Conservation (phyloP, 1,140 invertebrate genomes). For the Zaprionus kolodkinae region DNA sequence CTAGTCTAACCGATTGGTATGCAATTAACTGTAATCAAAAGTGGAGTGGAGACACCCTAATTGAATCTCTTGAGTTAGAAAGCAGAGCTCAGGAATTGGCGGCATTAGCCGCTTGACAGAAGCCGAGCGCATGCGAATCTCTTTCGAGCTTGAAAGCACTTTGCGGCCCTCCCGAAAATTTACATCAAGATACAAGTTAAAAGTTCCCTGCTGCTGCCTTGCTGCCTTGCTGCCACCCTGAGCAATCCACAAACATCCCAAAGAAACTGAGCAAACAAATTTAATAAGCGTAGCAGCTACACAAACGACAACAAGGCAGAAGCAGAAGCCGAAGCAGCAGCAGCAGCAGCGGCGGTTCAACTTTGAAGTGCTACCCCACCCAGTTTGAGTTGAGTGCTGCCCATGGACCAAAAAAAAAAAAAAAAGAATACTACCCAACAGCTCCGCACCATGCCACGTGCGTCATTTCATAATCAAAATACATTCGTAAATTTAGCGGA, state of each 20-base stretch:
- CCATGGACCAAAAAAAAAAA: constrained; percentile 4
- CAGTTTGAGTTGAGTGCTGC: constrained; percentile 16
- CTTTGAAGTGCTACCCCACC: constrained; percentile 40
- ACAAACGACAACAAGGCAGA: constrained; percentile 23
- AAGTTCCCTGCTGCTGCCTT: constrained; percentile 4
- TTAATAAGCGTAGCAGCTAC: constrained; percentile 48
- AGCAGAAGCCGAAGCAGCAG: constrained; percentile 16
- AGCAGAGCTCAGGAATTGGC: constrained; percentile 13
- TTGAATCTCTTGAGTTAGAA: constrained; percentile 14
- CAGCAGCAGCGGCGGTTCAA: constrained; percentile 21
- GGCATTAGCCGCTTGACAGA: constrained; percentile 4
- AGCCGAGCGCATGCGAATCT: constrained; percentile 1
- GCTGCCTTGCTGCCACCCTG: not conserved
- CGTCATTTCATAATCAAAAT: constrained; percentile 52
- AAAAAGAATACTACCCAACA: not conserved
- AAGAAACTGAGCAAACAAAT: constrained; percentile 49
- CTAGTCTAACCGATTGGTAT: constrained; percentile 18
- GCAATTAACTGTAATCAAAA: constrained; percentile 40
- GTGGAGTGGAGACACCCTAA: constrained; percentile 11
- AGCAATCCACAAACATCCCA: constrained; percentile 4
- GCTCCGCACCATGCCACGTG: no score
- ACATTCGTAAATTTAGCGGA: constrained; percentile 52
- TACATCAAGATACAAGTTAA: constrained; percentile 28
- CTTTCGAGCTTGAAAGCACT: constrained; percentile 35
- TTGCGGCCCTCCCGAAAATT: constrained; percentile 5